Percentiles rank a stretch among this genome's conserved stretches.
phyloP scores from a whole-genome alignment of 2,888 invertebrate species.

The Acrocyrtus sp. region DNA sequence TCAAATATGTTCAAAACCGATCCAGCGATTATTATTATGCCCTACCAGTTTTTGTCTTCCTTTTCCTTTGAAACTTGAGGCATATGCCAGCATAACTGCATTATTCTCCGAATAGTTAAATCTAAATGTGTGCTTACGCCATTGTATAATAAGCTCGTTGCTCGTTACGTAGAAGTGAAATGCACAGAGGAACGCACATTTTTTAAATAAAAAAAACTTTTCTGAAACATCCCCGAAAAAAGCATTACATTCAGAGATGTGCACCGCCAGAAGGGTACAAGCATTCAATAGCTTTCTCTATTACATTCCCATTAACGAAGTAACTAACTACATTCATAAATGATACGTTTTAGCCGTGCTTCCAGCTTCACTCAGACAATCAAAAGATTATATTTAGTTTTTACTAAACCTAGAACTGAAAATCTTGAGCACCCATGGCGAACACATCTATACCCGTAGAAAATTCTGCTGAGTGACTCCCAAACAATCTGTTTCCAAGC shows the following conservation, averaged over 20 bases:
- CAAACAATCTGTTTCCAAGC: background rate
- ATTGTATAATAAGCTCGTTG: background rate
- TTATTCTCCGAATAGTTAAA: too few relatives aligned
- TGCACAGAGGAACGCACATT: background rate
- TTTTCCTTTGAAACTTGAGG: background rate
- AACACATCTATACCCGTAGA: slow-evolving; percentile 21
- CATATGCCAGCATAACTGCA: background rate
- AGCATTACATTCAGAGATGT: too few relatives aligned
- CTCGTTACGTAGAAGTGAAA: background rate
- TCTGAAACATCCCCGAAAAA: too few relatives aligned
- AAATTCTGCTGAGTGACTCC: slow-evolving; percentile 25
- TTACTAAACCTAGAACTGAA: background rate
- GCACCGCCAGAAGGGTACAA: too few relatives aligned
- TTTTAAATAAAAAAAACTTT: too few relatives aligned
- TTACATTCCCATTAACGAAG: background rate
- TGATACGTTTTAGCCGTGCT: slow-evolving; percentile 2
- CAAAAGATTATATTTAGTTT: slow-evolving; percentile 23
- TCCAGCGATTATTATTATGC: slow-evolving; percentile 35
- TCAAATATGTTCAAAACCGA: slow-evolving; percentile 52
- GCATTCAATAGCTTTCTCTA: slow-evolving; percentile 7
- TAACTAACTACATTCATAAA: background rate
- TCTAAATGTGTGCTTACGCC: too few relatives aligned
- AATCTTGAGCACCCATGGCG: slow-evolving; percentile 44
- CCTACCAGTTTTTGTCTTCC: background rate
- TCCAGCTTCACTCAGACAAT: slow-evolving; percentile 2